Base-by-base conservation (phyloP, 2,888 invertebrate genomes). In the Podabrus alpinus region DNA sequence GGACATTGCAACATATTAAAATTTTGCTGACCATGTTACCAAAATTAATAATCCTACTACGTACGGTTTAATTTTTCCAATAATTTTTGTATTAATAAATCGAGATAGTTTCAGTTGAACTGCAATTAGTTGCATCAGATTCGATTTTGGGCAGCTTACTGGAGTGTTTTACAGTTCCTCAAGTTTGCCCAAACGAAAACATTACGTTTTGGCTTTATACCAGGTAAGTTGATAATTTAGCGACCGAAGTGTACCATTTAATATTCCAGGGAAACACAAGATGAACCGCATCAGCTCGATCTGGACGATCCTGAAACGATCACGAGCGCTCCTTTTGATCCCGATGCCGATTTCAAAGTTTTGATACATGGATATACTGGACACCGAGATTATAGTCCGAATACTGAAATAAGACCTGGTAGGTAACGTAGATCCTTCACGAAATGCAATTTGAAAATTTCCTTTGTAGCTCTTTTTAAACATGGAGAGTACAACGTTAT, bases 291-390 rank as follows among this genome's bases (percentile, higher is more conserved):
- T 60, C 83, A 89, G 80, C 73, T 92, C 59, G 81, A 87, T 70
- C 86, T 87, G 0, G 79, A 80, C 60, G 83, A 89, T 59, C 70
- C 82, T 0, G 77, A 85, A 0, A 85, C 91, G 15, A 69, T 73
- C 25, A 80, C 79, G 10, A 80, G 84, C 2, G 90, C 89, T 0
- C 89, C 88, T 0, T 90, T 90, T 86, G 86, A 88, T 0, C 72
- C 80, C 15, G 83, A 86, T 16, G 88, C 88, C 0, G 89, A 90
- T 0, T 82, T 92, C 0, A 91, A 91, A 79, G 87, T 92, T 13
- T 79, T 92, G 1, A 88, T 92, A 64, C 92, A 92, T 77, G 92
- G 92, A 0, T 92, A 92, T 79, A 92, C 92, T 0, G 92, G 92
- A 0, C 74, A 90, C 80, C 90, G 86, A 72, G 88, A 92, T 80